Evolutionary conservation across 2,888 invertebrate species (phyloP), one percentile per base, ranked within the genome.

Genomic region (Metacarcinus magister): DNA sequence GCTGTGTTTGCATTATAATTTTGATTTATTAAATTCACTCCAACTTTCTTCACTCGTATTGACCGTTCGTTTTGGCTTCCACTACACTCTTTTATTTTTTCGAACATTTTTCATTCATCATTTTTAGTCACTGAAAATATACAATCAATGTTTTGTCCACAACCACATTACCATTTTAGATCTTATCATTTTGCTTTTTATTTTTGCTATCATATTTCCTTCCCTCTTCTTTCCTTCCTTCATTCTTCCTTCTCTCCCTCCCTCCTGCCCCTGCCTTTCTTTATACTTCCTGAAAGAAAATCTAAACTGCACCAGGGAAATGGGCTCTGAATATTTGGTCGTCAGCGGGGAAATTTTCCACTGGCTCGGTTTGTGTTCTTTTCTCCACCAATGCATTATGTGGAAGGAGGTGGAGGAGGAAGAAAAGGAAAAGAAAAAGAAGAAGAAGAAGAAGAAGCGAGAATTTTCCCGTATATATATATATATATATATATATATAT

Each of bases 301-400:
- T 87, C 39, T 87, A 87, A 87, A 87, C 87, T 39, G 87, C 87
- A 7, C 39, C 13, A 39, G 87, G 32, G 16, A 87, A 87, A 87
- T 32, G 32, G 87, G 39, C 87, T 32, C 87, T 87, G 87, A 87
- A 87, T 87, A 87, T 87, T 39, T 87, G 87, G 32, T 87, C 32
- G 87, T 87, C 87, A 87, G 87, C 16, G 32, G 32, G 7, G 87
- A n/a, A 87, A 67, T 87, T 39, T 87, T 39, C 13, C 87, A 16
- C 32, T 39, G 87, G 87, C 13, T 39, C 16, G 4, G 39, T 32
- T 87, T 32, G 87, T 87, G 87, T 87, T 87, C 87, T 87, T 87
- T 87, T 87, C 87, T 87, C 4, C 87, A 3, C 39, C 39, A 16
- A 82, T 10, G 32, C 28, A 82, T 82, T 82, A 82, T 82, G 82